Evolutionary conservation across 2,888 invertebrate genomes (phyloP), one percentile per base, ranked within the genome.

Genomic region (Drosophila paramelanica): DNA sequence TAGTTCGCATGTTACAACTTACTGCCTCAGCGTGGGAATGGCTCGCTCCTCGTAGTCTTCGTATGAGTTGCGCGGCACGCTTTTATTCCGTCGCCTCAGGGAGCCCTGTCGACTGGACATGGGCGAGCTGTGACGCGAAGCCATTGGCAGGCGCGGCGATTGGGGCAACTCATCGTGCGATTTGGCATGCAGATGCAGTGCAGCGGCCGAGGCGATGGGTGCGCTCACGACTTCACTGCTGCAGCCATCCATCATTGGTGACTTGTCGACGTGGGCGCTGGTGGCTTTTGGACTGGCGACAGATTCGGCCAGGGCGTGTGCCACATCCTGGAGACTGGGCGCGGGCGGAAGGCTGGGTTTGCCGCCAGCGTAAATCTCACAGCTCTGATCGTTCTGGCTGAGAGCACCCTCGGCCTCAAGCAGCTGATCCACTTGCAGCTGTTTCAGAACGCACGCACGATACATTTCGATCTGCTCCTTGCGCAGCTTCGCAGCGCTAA

Each of bases 401-500:
- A 83, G 49, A 11, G 96, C 96, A 88, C 97, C 97, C 76, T 96
- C 93, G 11, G 94, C 93, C 90, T 98, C 98, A 67, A 98, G 93
- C 46, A 98, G 93, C 79, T 96, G 95, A 27, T 96, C 95, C 0
- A 98, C 93, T 77, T 95, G 94, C 0, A 97, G 93, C 62, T 95
- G 95, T 53, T 95, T 94, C 81, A 97, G 96, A 1, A 97, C 95
- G 53, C 96, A 95, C 14, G 94, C 93, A 47, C 97, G 93, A 60
- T 96, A 97, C 81, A 97, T 96, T 81, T 98, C 96, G 88, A 98
- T 97, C 92, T 98, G 96, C 67, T 96, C 96, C 87, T 98, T 96
- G 92, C 98, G 97, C 58, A 96, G 93, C 70, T 97, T 95, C 0
- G 98, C 98, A 69, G 96, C 95, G 86, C 98, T 98, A 90, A 97